Evolutionary conservation across 2,888 invertebrate species (phyloP).

Genomic region (Stenchaetothrips biformis): DNA sequence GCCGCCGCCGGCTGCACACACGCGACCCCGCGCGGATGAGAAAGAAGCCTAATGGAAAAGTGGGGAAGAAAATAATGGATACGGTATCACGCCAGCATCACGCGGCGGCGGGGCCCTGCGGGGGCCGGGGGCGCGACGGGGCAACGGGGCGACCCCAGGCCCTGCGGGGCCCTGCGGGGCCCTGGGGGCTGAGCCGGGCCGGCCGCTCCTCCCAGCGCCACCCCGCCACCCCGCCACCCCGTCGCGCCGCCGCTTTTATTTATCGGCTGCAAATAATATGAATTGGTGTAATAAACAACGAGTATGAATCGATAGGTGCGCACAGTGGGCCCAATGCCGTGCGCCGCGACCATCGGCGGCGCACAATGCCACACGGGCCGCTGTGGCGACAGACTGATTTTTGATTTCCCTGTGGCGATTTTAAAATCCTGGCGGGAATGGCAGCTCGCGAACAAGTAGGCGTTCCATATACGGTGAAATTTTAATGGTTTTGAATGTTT

Average conservation of each 20-base stretch:
- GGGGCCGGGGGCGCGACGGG: no score
- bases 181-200: background rate
- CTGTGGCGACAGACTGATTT: no score
- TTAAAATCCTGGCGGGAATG: no score
- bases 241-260: background rate
- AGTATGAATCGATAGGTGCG: slow-evolving; percentile 2
- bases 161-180: no score
- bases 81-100: background rate
- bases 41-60: background rate
- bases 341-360: background rate
- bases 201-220: background rate
- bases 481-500: no score
- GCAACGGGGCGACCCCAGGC: no score
- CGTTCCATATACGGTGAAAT: no score
- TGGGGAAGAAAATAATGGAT: background rate
- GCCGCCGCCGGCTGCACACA: background rate
- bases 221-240: no score
- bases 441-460: no score
- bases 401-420: no score
- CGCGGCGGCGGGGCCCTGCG: background rate
- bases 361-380: background rate
- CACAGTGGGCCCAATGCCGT: background rate
- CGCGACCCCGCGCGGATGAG: background rate
- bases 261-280: background rate
- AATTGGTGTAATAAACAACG: slow-evolving; percentile 2